Percentiles rank a stretch among this genome's conserved stretches.
Conservation (phyloP, 1,140 invertebrate genomes). For the Atopsyche davidsoni region DNA sequence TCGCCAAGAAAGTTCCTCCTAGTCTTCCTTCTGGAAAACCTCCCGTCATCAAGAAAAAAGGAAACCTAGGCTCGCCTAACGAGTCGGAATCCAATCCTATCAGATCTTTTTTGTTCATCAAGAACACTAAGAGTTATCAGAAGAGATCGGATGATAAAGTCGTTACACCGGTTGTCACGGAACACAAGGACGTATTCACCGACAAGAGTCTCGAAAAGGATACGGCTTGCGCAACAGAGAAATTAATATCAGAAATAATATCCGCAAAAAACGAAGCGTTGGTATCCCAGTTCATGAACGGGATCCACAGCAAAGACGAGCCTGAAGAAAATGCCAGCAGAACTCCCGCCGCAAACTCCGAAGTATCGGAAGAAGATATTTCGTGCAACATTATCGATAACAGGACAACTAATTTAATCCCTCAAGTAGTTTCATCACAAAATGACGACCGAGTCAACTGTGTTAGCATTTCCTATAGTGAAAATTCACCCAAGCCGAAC, state of each 20-base stretch:
- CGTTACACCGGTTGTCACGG: background rate
- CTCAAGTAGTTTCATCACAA: too few relatives aligned
- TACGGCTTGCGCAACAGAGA: slow-evolving; percentile 44
- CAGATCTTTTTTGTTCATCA: slow-evolving; percentile 5
- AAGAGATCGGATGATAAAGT: background rate
- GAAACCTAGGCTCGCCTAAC: slow-evolving; percentile 8
- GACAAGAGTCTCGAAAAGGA: slow-evolving; percentile 37
- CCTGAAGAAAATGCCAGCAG: background rate
- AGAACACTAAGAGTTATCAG: background rate
- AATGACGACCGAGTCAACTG: slow-evolving; percentile 19
- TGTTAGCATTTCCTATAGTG: slow-evolving; percentile 14
- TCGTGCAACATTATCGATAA: too few relatives aligned
- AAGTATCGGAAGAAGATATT: background rate
- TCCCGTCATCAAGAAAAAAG: slow-evolving; percentile 12
- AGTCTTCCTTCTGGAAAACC: slow-evolving; percentile 23
- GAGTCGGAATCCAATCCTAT: background rate
- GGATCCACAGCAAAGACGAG: background rate
- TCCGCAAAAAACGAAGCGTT: slow-evolving; percentile 38
- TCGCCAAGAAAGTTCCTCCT: slow-evolving; percentile 23
- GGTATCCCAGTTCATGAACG: slow-evolving; percentile 14
- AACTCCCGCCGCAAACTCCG: background rate
- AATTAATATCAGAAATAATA: slow-evolving; percentile 48
- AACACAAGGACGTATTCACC: background rate
- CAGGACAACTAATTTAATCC: too few relatives aligned
- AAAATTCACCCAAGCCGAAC: slow-evolving; percentile 5